A percentile compares a stretch with the other conserved stretches of the same genome.
phyloP scores from a whole-genome alignment of 2,797 vertebrate species.

The Catharus ustulatus region DNA sequence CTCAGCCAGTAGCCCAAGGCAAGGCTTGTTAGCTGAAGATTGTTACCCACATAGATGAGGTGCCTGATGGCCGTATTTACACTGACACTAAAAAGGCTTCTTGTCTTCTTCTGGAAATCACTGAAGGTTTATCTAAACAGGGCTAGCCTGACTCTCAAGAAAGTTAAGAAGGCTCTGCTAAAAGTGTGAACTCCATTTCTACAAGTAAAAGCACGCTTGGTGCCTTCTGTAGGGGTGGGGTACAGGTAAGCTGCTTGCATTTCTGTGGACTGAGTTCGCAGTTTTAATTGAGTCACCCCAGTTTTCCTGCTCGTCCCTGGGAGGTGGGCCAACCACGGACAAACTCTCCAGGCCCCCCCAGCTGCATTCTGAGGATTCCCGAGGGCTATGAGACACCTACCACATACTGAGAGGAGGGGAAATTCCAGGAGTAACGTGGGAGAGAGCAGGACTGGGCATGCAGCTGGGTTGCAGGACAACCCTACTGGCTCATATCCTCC shows the following conservation, averaged over 20 bases:
- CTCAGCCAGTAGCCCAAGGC: neutral
- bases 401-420: conserved; percentile 55
- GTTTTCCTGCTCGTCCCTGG: neutral
- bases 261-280: neutral
- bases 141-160: neutral
- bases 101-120: neutral
- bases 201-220: neutral
- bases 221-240: neutral
- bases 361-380: neutral
- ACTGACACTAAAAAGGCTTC: neutral
- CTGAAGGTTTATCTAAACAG: neutral
- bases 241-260: neutral
- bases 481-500: conserved; percentile 21
- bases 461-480: conserved; percentile 12
- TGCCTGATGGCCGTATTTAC: neutral
- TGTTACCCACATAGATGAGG: neutral
- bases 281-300: neutral
- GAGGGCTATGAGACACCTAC: neutral
- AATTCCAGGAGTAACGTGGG: conserved; percentile 47
- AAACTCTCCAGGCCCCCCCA: neutral
- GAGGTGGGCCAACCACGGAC: neutral
- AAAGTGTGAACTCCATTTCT: neutral
- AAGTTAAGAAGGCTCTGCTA: neutral
- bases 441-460: conserved; percentile 45
- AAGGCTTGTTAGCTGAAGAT: neutral